These are phyloP conservation scores for Epistrophella euchroma DNA, from an alignment of 2,888 invertebrate species.

Conservation along the genomic window DNA sequence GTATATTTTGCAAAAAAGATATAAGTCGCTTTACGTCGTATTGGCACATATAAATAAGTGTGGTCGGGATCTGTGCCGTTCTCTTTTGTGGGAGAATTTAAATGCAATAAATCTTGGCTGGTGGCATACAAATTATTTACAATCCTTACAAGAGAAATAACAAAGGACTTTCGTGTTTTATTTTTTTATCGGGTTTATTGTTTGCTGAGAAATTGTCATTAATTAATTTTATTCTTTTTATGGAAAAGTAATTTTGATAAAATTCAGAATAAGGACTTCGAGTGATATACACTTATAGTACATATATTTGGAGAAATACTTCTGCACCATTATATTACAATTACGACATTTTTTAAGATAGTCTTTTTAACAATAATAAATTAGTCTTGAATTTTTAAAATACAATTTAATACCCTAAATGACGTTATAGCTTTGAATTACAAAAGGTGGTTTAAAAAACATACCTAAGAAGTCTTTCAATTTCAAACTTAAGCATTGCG, in stretches of 20 bases:
- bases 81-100: neutral
- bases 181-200: slow-evolving; percentile 9
- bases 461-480: too few relatives aligned
- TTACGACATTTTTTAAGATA: too few relatives aligned
- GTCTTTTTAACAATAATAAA: too few relatives aligned
- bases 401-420: too few relatives aligned
- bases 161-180: neutral
- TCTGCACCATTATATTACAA: too few relatives aligned
- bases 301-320: too few relatives aligned
- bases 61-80: neutral
- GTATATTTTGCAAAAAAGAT: neutral
- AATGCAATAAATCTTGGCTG: slow-evolving; percentile 16
- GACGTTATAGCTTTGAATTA: too few relatives aligned
- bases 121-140: slow-evolving; percentile 28
- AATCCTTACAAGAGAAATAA: slow-evolving; percentile 8
- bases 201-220: neutral
- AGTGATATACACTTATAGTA: too few relatives aligned
- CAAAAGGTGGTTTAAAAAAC: too few relatives aligned
- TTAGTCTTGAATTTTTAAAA: too few relatives aligned
- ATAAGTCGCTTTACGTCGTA: neutral
- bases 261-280: slow-evolving; percentile 5
- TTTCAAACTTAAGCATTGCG: too few relatives aligned
- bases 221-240: neutral
- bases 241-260: neutral
- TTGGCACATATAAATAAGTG: slow-evolving; percentile 23